phyloP scores from a whole-genome alignment of 35 echinoderm and acorn worm species.

The Diadema setosum region DNA sequence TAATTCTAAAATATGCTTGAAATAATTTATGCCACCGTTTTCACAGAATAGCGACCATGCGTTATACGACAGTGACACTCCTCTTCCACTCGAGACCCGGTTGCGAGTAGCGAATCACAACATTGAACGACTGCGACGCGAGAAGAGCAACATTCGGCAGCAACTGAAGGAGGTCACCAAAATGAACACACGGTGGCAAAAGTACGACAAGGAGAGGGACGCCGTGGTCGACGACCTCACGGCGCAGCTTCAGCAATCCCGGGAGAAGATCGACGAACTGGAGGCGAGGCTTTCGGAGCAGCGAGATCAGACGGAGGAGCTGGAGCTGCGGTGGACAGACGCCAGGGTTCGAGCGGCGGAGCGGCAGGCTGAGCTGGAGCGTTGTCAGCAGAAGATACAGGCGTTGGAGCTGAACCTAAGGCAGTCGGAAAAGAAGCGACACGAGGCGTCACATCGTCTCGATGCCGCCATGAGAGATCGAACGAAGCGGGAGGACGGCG shows the following conservation, averaged over 20 bases:
- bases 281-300: background rate
- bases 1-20: no score
- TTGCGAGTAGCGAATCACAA: background rate
- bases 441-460: background rate
- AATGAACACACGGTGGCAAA: conserved; percentile 12
- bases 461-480: background rate
- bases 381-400: background rate
- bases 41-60: no score
- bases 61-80: no score
- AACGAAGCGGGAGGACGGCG: background rate
- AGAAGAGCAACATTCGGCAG: background rate
- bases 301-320: background rate
- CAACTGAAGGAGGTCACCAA: background rate
- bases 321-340: conserved; percentile 1
- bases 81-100: background rate
- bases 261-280: background rate
- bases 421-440: background rate
- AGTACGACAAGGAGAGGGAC: conserved; percentile 10
- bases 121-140: background rate
- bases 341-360: background rate
- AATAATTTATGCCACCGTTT: no score
- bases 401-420: background rate
- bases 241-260: background rate
- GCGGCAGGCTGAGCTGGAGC: background rate
- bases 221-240: background rate